Base-by-base conservation (phyloP, 2,797 vertebrate species). In the Chiroxiphia lanceolata region DNA sequence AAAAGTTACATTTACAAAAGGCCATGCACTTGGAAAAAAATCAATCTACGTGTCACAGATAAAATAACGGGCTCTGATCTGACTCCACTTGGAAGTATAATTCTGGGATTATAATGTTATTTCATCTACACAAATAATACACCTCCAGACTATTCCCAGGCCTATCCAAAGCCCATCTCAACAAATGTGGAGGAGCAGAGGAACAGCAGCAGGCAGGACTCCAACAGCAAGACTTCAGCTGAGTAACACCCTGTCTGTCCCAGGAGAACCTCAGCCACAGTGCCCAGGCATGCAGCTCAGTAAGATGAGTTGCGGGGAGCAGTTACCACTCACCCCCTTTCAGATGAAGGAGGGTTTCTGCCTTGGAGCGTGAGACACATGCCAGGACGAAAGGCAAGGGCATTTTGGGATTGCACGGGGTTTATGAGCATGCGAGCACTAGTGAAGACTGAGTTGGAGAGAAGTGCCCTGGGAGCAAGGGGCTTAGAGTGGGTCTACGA, bases 361-460 rank as follows among this genome's bases (percentile, higher is more conserved):
- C 45, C 51, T 51, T 13, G 3, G 29, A 10, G 10, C 31, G 21
- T 4, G 22, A 26, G 20, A 14, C 17, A n/a, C 25, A 6, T 0
- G 4, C 29, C 1, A 6, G 20, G 12, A 78, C 5, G 21, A n/a
- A 81, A 31, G 8, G 11, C 17, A 79, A 78, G 22, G 14, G 3
- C 27, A 36, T 48, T 89, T 59, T 25, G 42, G 33, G 57, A 57
- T 13, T 36, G n/a, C 8, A 26, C 15, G 0, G 0, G 3, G 25
- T 51, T 87, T 64, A 54, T 3, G 11, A 79, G 45, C 5, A 13
- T 3, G 15, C 0, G 0, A 60, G 16, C 2, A 2, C 15, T 57
- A 61, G n/a, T 2, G 1, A 84, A 68, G 26, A 51, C 15, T 5
- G 1, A 63, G 44, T 3, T 54, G 34, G 34, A 67, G 4, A 70